phyloP scores from a whole-genome alignment of 2,113 vertebrate species.

The Ellobius talpinus region DNA sequence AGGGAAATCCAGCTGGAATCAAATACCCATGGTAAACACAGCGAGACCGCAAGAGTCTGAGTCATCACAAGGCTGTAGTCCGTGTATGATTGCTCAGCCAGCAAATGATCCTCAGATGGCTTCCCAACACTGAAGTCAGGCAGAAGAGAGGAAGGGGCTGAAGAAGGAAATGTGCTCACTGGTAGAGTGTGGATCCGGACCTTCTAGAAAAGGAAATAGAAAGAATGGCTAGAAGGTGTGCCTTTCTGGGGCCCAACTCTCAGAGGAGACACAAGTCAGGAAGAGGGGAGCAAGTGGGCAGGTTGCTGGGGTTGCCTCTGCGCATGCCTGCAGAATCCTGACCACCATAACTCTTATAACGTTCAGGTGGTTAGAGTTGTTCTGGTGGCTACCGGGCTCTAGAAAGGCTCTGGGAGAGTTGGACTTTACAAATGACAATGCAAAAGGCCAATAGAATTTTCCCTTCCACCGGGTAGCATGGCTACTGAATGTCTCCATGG shows the following conservation, averaged over 20 bases:
- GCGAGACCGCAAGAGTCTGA: constrained; percentile 64
- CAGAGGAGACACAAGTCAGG: neutral
- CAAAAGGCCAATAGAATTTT: neutral
- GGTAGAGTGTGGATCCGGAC: neutral
- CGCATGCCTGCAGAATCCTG: neutral
- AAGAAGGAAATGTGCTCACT: constrained; percentile 9
- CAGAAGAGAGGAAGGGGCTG: neutral
- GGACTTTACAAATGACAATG: neutral
- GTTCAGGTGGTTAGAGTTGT: neutral
- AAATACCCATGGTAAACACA: constrained; percentile 70
- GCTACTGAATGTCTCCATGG: neutral
- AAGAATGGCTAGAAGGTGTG: neutral
- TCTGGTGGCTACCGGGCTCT: neutral
- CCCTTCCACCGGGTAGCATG: neutral
- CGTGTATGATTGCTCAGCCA: neutral
- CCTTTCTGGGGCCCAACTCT: neutral
- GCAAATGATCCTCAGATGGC: constrained; percentile 65
- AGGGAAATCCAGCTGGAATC: constrained; percentile 75
- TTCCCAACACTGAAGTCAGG: constrained; percentile 49
- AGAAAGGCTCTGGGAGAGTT: constrained; percentile 12
- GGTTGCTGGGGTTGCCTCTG: neutral
- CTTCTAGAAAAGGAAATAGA: neutral
- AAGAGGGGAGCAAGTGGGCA: neutral
- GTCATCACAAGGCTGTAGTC: constrained; percentile 54
- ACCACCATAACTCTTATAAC: neutral